Conservation (phyloP, 2,888 invertebrate genomes). For the Cenopis cana region DNA sequence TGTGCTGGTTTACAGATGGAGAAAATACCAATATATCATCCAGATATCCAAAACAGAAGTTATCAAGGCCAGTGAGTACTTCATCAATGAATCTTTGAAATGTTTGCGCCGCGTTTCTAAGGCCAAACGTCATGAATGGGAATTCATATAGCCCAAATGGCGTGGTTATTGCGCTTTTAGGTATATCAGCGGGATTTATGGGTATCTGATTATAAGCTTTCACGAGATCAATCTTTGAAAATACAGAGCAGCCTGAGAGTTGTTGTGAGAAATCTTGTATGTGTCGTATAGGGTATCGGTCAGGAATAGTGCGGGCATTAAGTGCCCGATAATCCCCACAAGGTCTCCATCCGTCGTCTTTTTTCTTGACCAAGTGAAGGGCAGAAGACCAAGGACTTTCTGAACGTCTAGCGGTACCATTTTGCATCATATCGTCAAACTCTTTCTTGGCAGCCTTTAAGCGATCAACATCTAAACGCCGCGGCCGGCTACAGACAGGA, state of each 20-base stretch:
- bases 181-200: slow-evolving; percentile 1
- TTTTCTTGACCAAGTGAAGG: slow-evolving; percentile 36
- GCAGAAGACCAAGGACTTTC: slow-evolving; percentile 45
- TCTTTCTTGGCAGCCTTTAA: slow-evolving; percentile 44
- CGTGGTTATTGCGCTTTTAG: slow-evolving; percentile 1
- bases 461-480: slow-evolving; percentile 45
- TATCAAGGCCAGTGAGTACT: slow-evolving; percentile 23
- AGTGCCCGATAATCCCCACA: slow-evolving; percentile 43
- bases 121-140: slow-evolving; percentile 49
- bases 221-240: slow-evolving; percentile 2
- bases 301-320: slow-evolving; percentile 39
- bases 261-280: slow-evolving; percentile 28
- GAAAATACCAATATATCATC: slow-evolving; percentile 36
- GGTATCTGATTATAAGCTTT: slow-evolving; percentile 3
- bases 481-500: slow-evolving; percentile 45
- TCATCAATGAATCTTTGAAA: slow-evolving; percentile 60
- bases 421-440: slow-evolving; percentile 45
- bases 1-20: neutral
- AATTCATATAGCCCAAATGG: slow-evolving; percentile 14
- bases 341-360: slow-evolving; percentile 46
- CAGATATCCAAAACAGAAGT: slow-evolving; percentile 10
- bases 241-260: slow-evolving; percentile 2
- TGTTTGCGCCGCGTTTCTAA: slow-evolving; percentile 62
- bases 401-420: slow-evolving; percentile 46
- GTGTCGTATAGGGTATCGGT: slow-evolving; percentile 40